Evolutionary conservation across 2,888 invertebrate species (phyloP).

Genomic region (Oscheius sp.): DNA sequence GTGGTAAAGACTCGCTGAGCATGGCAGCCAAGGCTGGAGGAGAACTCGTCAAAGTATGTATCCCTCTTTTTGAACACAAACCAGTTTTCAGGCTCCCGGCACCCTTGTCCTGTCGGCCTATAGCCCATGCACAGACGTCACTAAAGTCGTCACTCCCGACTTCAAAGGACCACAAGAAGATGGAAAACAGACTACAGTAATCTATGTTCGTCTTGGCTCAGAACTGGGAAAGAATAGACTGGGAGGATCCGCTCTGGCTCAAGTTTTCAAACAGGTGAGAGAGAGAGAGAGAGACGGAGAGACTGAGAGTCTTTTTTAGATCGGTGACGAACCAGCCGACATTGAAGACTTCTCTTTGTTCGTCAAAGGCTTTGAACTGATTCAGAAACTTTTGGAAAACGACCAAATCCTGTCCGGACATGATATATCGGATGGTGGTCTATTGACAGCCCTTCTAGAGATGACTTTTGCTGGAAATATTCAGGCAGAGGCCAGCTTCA

Average conservation of each 20-base stretch:
- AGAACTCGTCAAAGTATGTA: constrained; percentile 53
- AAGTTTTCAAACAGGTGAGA: constrained; percentile 83
- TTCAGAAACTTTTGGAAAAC: constrained; percentile 81
- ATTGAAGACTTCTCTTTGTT: constrained; percentile 82
- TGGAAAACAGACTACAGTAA: constrained; percentile 74
- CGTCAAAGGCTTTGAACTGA: constrained; percentile 84
- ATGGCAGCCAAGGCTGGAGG: constrained; percentile 89
- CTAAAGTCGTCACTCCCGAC: constrained; percentile 88
- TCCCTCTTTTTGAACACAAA: not conserved
- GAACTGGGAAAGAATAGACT: constrained; percentile 78
- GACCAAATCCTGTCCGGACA: constrained; percentile 78
- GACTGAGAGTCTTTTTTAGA: constrained; percentile 55
- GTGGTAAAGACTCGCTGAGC: constrained; percentile 95
- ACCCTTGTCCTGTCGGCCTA: constrained; percentile 95
- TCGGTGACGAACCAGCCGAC: constrained; percentile 86
- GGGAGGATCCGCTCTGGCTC: constrained; percentile 92
- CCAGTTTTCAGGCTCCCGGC: constrained; percentile 78
- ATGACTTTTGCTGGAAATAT: constrained; percentile 92
- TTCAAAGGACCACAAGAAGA: constrained; percentile 78
- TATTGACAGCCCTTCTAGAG: constrained; percentile 88
- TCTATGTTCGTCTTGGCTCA: constrained; percentile 85
- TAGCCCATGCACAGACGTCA: constrained; percentile 91
- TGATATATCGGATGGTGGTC: constrained; percentile 95
- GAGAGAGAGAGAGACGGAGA: not conserved
- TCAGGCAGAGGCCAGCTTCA: constrained; percentile 58